Conservation (phyloP, 2,113 vertebrate genomes). For the Silurus meridionalis region DNA sequence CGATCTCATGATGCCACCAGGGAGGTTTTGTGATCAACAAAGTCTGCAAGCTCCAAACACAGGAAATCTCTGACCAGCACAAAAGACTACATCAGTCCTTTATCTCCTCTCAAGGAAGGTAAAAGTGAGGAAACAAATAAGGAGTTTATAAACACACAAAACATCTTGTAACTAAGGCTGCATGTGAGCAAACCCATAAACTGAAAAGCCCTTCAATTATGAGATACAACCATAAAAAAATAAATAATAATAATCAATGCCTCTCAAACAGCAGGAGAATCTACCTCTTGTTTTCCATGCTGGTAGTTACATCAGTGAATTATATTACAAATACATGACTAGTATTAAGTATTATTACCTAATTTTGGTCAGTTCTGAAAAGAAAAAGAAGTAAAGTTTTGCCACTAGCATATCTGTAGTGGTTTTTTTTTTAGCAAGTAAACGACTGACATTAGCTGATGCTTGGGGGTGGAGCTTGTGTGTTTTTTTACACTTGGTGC, state of each 20-base stretch:
- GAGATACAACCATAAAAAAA: neutral
- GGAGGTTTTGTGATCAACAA: constrained; percentile 32
- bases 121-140: neutral
- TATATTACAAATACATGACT: neutral
- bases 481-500: neutral
- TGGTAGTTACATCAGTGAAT: neutral
- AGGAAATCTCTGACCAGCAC: constrained; percentile 21
- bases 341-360: neutral
- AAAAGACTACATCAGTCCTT: neutral
- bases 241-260: neutral
- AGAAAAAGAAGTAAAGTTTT: neutral
- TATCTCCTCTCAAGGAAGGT: neutral
- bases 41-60: constrained; percentile 43
- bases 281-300: neutral
- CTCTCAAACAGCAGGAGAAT: neutral
- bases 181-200: neutral
- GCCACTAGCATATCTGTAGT: neutral
- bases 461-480: neutral
- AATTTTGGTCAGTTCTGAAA: neutral
- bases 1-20: constrained; percentile 23
- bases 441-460: neutral
- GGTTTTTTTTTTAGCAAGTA: neutral
- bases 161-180: neutral
- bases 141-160: neutral
- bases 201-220: neutral